These are phyloP conservation scores for Antheraea yamamai DNA, from an alignment of 2,888 invertebrate genomes.

Conservation along the genomic window DNA sequence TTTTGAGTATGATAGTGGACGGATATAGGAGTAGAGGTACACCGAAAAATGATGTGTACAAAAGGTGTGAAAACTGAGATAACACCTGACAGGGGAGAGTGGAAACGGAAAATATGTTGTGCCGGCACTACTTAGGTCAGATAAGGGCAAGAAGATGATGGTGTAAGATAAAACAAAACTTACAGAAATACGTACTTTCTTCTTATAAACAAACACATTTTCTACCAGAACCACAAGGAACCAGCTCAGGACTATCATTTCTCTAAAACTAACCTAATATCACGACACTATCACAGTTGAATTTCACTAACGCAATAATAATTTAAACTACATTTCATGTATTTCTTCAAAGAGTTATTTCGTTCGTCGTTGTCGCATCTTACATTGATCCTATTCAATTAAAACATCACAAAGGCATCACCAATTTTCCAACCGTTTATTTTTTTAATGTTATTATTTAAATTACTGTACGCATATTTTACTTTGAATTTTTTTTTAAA, in stretches of 20 bases:
- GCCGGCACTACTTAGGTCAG: too few relatives aligned
- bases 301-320: slow-evolving; percentile 26
- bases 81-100: too few relatives aligned
- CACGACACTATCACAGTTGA: slow-evolving; percentile 65
- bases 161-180: background rate
- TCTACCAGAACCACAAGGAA: slow-evolving; percentile 45
- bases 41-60: too few relatives aligned
- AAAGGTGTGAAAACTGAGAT: too few relatives aligned
- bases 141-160: background rate
- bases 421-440: too few relatives aligned
- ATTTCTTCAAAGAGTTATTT: slow-evolving; percentile 12
- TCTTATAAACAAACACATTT: slow-evolving; percentile 46
- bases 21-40: too few relatives aligned
- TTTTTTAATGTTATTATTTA: too few relatives aligned
- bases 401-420: background rate
- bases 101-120: too few relatives aligned
- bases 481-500: too few relatives aligned
- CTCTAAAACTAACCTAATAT: slow-evolving; percentile 47
- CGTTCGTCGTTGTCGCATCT: background rate
- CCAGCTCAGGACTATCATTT: slow-evolving; percentile 73
- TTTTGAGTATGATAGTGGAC: too few relatives aligned
- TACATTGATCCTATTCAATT: background rate
- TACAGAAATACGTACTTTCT: background rate
- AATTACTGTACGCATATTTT: too few relatives aligned
- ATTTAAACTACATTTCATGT: background rate